phyloP scores from a whole-genome alignment of 2,888 invertebrate genomes.

The Belgica antarctica region DNA sequence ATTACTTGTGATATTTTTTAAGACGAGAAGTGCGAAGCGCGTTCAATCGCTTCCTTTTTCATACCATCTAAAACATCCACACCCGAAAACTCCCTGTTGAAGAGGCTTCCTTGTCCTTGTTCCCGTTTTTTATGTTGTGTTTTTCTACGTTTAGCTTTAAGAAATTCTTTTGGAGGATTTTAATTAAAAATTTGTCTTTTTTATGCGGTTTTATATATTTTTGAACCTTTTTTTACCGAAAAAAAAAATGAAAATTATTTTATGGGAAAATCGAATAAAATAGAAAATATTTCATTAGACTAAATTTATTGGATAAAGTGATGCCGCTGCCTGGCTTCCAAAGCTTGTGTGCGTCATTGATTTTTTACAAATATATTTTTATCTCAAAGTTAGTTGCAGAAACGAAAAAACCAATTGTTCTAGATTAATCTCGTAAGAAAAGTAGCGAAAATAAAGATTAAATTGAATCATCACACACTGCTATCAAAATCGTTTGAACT shows the following conservation, averaged over 20 bases:
- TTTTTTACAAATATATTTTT: slow-evolving; percentile 11
- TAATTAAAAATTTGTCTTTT: slow-evolving; percentile 15
- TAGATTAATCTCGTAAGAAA: slow-evolving; percentile 2
- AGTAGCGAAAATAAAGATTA: slow-evolving; percentile 10
- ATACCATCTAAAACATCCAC: background rate
- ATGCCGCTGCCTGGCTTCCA: background rate
- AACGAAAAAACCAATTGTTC: background rate
- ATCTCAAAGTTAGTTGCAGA: slow-evolving; percentile 20
- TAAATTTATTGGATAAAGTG: slow-evolving; percentile 14
- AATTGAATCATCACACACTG: no score
- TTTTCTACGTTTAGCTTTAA: no score
- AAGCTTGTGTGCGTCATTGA: no score
- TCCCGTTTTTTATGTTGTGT: slow-evolving; percentile 9
- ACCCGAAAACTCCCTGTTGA: background rate
- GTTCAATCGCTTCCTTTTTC: slow-evolving; percentile 1
- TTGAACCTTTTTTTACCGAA: slow-evolving; percentile 19
- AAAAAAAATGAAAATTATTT: no score
- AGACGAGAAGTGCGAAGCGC: slow-evolving; percentile 24
- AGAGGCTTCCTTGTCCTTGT: slow-evolving; percentile 3
- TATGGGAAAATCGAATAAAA: slow-evolving; percentile 23
- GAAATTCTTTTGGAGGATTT: no score
- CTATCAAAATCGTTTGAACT: no score
- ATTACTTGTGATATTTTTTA: slow-evolving; percentile 42
- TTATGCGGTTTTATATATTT: slow-evolving; percentile 21
- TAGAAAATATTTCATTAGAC: background rate